These are phyloP conservation scores for Allobates femoralis DNA, from an alignment of 2,797 vertebrate genomes.

Conservation along the genomic window DNA sequence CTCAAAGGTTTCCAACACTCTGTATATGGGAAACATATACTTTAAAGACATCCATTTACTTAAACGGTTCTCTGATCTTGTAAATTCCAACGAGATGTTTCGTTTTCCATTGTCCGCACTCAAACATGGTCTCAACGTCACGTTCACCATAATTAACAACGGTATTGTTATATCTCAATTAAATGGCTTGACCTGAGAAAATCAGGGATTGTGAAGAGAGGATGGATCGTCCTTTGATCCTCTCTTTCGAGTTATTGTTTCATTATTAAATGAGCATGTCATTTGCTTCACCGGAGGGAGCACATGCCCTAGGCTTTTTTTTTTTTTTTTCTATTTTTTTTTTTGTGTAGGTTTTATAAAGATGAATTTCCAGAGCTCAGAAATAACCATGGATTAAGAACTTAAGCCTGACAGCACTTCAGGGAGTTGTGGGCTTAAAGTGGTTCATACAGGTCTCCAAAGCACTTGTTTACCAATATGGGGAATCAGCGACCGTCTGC, in stretches of 20 bases:
- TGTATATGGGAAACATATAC: not conserved
- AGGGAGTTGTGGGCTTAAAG: conserved; percentile 85
- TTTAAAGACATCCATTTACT: not conserved
- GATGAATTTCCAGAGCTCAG: conserved; percentile 88
- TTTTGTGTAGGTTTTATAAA: conserved; percentile 89
- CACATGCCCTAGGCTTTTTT: conserved; percentile 83
- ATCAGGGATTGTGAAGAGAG: conserved; percentile 88
- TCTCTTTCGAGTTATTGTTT: conserved; percentile 96
- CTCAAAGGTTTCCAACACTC: not conserved
- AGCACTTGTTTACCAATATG: conserved; percentile 88
- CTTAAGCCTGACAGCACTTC: conserved; percentile 88
- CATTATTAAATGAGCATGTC: conserved; percentile 94
- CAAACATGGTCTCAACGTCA: not conserved
- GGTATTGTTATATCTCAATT: conserved; percentile 85
- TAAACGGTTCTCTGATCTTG: not conserved
- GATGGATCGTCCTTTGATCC: conserved; percentile 96
- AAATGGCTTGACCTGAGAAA: conserved; percentile 91
- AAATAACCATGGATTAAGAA: conserved; percentile 86
- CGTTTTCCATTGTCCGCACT: not conserved
- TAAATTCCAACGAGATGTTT: not conserved
- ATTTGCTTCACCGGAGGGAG: conserved; percentile 90
- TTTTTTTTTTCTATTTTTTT: conserved; percentile 75
- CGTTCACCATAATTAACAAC: conserved; percentile 77
- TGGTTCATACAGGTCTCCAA: conserved; percentile 86
- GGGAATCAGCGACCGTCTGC: conserved; percentile 81